Percentiles rank a stretch among this genome's conserved stretches.
phyloP scores from a whole-genome alignment of 64 coral and sea anemone genomes.

The Platygyra sinensis region DNA sequence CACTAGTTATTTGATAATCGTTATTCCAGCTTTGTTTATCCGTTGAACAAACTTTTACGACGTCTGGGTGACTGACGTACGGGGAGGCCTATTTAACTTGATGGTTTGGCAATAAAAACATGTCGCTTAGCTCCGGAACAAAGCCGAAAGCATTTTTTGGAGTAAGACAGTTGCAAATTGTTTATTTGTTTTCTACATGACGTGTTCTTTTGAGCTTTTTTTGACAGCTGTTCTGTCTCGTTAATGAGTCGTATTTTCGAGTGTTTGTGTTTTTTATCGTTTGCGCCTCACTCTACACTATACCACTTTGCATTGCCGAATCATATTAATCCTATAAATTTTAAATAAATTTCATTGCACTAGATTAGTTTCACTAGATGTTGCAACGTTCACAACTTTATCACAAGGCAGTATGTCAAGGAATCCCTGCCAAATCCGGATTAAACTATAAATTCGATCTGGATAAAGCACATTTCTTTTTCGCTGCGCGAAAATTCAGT shows the following conservation, averaged over 20 bases:
- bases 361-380: too few relatives aligned
- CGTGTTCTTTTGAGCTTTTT: constrained; percentile 2
- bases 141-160: not conserved
- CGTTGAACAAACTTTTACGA: not conserved
- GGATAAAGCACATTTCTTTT: too few relatives aligned
- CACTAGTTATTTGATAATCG: not conserved
- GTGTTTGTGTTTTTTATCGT: not conserved
- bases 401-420: too few relatives aligned
- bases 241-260: not conserved
- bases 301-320: not conserved
- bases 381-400: too few relatives aligned
- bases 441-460: too few relatives aligned
- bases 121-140: not conserved
- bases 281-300: not conserved
- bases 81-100: not conserved
- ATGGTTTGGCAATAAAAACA: not conserved
- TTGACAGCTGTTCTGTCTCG: not conserved
- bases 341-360: too few relatives aligned
- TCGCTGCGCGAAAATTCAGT: too few relatives aligned
- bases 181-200: not conserved
- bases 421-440: too few relatives aligned
- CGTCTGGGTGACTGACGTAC: not conserved
- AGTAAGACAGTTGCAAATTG: not conserved
- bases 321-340: too few relatives aligned
- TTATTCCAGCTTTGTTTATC: not conserved